These are phyloP conservation scores for Ibycter americanus DNA, from an alignment of 2,797 vertebrate genomes.

Conservation along the genomic window DNA sequence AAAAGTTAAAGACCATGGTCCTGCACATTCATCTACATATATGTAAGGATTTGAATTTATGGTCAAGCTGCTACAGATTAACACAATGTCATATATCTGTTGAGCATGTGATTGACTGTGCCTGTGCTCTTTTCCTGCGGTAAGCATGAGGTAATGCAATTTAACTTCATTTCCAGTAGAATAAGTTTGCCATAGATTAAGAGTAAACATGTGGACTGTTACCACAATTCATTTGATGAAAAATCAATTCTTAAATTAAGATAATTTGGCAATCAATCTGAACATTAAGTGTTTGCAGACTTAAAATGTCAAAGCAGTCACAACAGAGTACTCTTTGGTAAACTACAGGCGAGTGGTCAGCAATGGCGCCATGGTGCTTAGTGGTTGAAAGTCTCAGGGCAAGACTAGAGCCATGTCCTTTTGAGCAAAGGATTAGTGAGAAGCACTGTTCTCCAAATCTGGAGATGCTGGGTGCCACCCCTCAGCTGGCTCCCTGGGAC, in stretches of 20 bases:
- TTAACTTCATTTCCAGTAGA: background rate
- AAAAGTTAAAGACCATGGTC: background rate
- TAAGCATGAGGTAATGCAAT: background rate
- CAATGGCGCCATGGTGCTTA: fast-evolving
- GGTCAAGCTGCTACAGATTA: background rate
- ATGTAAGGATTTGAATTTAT: background rate
- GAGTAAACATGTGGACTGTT: background rate
- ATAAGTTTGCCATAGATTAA: background rate
- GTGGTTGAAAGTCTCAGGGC: background rate
- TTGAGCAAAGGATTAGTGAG: background rate
- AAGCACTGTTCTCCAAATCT: background rate
- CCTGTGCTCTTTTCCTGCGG: background rate
- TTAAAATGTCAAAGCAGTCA: background rate
- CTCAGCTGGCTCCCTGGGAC: background rate
- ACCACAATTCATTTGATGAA: background rate
- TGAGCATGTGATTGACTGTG: background rate
- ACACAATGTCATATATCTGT: background rate
- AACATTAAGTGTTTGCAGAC: background rate
- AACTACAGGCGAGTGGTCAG: background rate
- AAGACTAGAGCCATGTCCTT: background rate
- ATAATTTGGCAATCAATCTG: background rate
- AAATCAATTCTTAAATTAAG: background rate
- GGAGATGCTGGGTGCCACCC: background rate
- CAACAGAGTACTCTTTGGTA: background rate
- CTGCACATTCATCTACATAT: background rate